Percentiles rank a stretch among this genome's conserved stretches.
Conservation (phyloP, 2,888 invertebrate genomes). For the Coleophora flavipennella region DNA sequence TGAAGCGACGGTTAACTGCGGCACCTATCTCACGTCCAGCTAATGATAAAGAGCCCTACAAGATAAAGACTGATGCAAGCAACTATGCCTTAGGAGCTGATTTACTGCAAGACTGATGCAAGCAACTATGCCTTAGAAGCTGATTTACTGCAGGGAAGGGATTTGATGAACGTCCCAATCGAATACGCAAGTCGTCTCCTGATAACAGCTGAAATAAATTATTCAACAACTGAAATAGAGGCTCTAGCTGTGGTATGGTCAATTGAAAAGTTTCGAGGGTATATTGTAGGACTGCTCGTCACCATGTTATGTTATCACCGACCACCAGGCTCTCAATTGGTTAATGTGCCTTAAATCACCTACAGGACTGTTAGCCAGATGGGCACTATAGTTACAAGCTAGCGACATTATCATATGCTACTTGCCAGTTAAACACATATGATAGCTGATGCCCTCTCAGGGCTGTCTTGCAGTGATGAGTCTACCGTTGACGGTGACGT, state of each 20-base stretch:
- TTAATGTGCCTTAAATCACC: slow-evolving; percentile 38
- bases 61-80: slow-evolving; percentile 23
- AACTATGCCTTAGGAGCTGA: slow-evolving; percentile 22
- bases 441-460: too few relatives aligned
- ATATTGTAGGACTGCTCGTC: slow-evolving; percentile 32
- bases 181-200: slow-evolving; percentile 17
- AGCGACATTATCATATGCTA: too few relatives aligned
- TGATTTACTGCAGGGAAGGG: slow-evolving; percentile 20
- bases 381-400: neutral
- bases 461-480: neutral
- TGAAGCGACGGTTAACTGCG: neutral
- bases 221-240: slow-evolving; percentile 39
- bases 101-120: slow-evolving; percentile 20
- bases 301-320: slow-evolving; percentile 30
- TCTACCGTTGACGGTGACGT: neutral
- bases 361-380: neutral
- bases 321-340: slow-evolving; percentile 47
- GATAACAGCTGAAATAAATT: slow-evolving; percentile 26
- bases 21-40: neutral
- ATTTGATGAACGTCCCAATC: too few relatives aligned
- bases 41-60: neutral
- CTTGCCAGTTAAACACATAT: too few relatives aligned
- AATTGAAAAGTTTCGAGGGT: neutral
- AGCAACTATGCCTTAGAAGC: slow-evolving; percentile 24
- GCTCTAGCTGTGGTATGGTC: slow-evolving; percentile 15